These are phyloP conservation scores for Pogona vitticeps DNA, from an alignment of 2,113 vertebrate genomes.

Conservation along the genomic window DNA sequence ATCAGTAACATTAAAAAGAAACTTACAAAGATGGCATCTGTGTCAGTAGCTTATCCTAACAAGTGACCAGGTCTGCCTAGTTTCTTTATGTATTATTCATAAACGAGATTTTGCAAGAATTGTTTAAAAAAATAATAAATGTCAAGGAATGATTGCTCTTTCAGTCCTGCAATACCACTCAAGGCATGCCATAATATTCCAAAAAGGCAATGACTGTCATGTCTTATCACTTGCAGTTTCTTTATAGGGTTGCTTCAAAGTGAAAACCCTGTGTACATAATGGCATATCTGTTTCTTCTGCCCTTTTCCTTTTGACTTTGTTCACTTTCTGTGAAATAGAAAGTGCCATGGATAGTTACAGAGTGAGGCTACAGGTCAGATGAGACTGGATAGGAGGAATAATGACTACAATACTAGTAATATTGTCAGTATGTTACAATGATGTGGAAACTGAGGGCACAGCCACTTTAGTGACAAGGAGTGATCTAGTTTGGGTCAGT, in stretches of 20 bases:
- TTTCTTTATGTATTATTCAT: slow-evolving; percentile 49
- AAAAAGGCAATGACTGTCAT: slow-evolving; percentile 28
- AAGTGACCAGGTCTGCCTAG: not conserved
- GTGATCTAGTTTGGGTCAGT: too few species aligned
- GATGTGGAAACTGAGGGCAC: slow-evolving; percentile 29
- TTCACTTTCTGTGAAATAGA: slow-evolving; percentile 35
- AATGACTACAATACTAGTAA: slow-evolving; percentile 34
- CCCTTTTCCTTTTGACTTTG: slow-evolving; percentile 25
- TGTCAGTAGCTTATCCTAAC: not conserved
- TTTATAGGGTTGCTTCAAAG: not conserved
- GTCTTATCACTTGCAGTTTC: slow-evolving; percentile 42
- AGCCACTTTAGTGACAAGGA: too few species aligned
- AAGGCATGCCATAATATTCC: slow-evolving; percentile 43
- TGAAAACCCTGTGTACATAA: slow-evolving; percentile 46
- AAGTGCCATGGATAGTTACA: not conserved
- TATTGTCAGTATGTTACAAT: slow-evolving; percentile 33
- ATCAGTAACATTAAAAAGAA: not conserved
- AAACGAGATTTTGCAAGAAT: slow-evolving; percentile 46
- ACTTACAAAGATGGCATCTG: rapidly evolving
- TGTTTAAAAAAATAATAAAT: slow-evolving; percentile 24
- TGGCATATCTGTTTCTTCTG: slow-evolving; percentile 36
- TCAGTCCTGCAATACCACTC: not conserved
- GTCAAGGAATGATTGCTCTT: slow-evolving; percentile 40
- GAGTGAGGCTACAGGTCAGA: slow-evolving; percentile 55
- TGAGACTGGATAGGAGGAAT: slow-evolving; percentile 62